Conservation (phyloP, 2,797 vertebrate species). For the Takifugu ocellatus region DNA sequence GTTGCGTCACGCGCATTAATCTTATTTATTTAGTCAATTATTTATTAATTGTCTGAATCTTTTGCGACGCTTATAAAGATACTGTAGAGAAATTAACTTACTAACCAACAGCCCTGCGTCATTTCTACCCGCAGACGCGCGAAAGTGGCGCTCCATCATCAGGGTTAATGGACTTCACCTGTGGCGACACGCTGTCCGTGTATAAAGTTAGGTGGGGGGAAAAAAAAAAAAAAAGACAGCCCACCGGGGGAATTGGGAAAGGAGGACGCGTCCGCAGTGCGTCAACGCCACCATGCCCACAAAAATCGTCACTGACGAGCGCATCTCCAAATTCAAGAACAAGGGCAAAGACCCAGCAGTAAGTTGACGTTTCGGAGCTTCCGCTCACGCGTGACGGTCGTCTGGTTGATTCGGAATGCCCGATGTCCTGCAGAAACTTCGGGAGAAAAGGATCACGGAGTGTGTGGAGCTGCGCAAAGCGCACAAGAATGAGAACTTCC, state of each 20-base stretch:
- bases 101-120: background rate
- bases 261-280: background rate
- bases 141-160: background rate
- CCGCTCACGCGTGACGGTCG: background rate
- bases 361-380: conserved; percentile 35
- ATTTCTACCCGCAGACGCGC: background rate
- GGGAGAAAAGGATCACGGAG: conserved; percentile 76
- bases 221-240: background rate
- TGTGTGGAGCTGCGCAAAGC: conserved; percentile 84
- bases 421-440: conserved; percentile 70
- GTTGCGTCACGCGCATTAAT: too few relatives aligned
- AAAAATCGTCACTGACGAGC: conserved; percentile 47
- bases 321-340: conserved; percentile 86
- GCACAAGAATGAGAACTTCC: conserved; percentile 81
- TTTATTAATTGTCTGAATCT: too few relatives aligned
- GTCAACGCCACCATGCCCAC: conserved; percentile 70
- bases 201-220: too few relatives aligned
- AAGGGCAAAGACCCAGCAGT: conserved; percentile 83
- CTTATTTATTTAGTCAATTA: too few relatives aligned
- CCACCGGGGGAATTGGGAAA: background rate
- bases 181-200: background rate
- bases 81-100: background rate
- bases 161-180: conserved; percentile 29
- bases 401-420: background rate
- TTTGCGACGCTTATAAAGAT: too few relatives aligned